Percentiles rank a stretch among this genome's conserved stretches.
These are phyloP conservation scores for Dipus sagitta DNA, from an alignment of 2,797 vertebrate genomes.

Conservation along the genomic window DNA sequence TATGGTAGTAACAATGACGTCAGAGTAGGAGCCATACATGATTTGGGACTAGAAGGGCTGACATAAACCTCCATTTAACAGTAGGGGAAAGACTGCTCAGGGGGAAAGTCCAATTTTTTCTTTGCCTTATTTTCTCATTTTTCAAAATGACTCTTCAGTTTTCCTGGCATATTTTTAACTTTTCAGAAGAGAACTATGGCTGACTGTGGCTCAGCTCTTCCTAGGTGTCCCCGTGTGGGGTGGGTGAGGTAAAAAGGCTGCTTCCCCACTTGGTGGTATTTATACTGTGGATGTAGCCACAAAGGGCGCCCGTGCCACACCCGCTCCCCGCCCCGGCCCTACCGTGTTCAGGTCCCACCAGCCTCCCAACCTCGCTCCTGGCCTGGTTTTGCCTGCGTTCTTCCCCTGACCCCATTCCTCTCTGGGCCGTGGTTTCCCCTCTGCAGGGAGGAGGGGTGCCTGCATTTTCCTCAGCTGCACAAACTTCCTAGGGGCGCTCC, in stretches of 20 bases:
- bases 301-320: fast-evolving
- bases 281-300: not conserved
- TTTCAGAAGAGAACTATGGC: fast-evolving
- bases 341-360: not conserved
- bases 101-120: not conserved
- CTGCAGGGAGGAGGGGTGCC: not conserved
- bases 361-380: not conserved
- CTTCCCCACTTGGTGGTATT: not conserved
- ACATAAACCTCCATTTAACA: not conserved
- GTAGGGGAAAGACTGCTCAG: fast-evolving
- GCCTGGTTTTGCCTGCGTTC: not conserved
- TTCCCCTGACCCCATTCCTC: not conserved
- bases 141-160: not conserved
- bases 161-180: not conserved
- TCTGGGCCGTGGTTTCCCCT: not conserved
- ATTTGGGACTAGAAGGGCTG: not conserved
- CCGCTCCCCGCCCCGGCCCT: not conserved
- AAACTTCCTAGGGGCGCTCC: not conserved
- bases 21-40: not conserved
- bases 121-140: not conserved
- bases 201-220: not conserved
- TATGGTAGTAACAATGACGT: not conserved
- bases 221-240: fast-evolving
- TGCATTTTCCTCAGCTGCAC: not conserved
- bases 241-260: not conserved